Conservation (phyloP, 2,888 invertebrate genomes). For the Trichogramma evanescens region DNA sequence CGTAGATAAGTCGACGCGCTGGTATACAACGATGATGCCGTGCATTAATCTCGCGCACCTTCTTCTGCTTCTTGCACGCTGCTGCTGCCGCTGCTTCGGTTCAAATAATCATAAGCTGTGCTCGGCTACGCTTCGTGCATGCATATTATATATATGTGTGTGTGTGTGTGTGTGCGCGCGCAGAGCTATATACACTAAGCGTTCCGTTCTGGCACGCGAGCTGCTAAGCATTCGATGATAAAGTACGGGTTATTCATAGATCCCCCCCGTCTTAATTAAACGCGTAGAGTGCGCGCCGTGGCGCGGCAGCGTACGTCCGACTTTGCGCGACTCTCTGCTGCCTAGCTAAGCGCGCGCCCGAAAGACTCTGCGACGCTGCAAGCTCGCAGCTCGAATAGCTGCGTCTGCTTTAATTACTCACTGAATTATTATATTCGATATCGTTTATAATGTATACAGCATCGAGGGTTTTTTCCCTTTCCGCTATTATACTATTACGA, state of each 20-base stretch:
- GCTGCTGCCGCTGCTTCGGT: too few species aligned
- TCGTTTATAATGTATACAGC: not conserved
- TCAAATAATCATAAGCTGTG: too few species aligned
- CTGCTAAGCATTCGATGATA: conserved; percentile 11
- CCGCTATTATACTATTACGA: not conserved
- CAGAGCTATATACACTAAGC: too few species aligned
- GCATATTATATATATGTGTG: too few species aligned
- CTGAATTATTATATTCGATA: conserved; percentile 6
- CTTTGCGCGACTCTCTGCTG: not conserved
- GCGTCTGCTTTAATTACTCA: conserved; percentile 3
- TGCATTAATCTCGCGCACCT: too few species aligned
- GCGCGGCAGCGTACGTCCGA: not conserved
- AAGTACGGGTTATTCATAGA: conserved; percentile 15
- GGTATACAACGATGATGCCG: too few species aligned
- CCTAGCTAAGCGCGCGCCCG: not conserved
- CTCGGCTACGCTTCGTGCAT: too few species aligned
- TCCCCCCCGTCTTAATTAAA: conserved; percentile 10
- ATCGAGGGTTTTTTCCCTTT: not conserved
- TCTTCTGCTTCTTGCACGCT: too few species aligned
- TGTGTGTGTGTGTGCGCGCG: too few species aligned
- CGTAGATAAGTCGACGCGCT: too few species aligned
- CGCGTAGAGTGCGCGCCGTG: not conserved
- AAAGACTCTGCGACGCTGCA: not conserved
- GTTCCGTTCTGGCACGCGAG: not conserved
- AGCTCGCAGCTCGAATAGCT: not conserved